A percentile compares a stretch with the other conserved stretches of the same genome.
Evolutionary conservation across 2,113 vertebrate species (phyloP).

Genomic region (Oceanodroma tethys): DNA sequence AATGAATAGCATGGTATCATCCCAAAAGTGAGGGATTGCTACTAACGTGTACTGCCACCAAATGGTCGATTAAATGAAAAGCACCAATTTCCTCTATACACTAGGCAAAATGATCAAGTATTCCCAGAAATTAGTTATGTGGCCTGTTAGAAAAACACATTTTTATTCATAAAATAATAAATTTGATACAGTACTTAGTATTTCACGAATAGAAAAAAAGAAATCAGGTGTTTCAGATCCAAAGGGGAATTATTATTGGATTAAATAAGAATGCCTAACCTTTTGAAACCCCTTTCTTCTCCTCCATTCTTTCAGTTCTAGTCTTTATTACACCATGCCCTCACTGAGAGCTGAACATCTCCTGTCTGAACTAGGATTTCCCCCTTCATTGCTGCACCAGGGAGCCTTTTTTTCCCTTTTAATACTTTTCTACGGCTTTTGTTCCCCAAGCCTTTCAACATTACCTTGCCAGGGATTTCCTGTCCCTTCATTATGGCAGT

Average conservation of each 20-base stretch:
- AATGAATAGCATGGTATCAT: background rate
- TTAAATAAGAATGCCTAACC: background rate
- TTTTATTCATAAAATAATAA: background rate
- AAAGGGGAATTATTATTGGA: background rate
- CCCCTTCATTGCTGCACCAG: background rate
- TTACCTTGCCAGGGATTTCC: background rate
- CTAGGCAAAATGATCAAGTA: background rate
- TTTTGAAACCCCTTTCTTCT: background rate
- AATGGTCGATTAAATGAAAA: conserved; percentile 55
- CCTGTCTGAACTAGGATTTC: background rate
- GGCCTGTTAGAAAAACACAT: background rate
- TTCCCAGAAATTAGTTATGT: background rate
- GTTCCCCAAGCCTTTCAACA: background rate
- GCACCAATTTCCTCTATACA: background rate
- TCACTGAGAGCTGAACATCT: background rate
- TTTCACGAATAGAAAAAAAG: background rate
- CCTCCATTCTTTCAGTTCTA: background rate
- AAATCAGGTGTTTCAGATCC: background rate
- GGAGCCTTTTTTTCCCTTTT: background rate
- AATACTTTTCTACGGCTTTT: background rate
- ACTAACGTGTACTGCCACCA: conserved; percentile 72
- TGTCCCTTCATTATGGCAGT: background rate
- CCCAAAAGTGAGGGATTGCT: background rate
- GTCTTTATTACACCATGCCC: background rate
- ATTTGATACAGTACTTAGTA: background rate